Percentiles rank a stretch among this genome's conserved stretches.
phyloP scores from a whole-genome alignment of 2,888 invertebrate species.

The Pterostichus madidus region DNA sequence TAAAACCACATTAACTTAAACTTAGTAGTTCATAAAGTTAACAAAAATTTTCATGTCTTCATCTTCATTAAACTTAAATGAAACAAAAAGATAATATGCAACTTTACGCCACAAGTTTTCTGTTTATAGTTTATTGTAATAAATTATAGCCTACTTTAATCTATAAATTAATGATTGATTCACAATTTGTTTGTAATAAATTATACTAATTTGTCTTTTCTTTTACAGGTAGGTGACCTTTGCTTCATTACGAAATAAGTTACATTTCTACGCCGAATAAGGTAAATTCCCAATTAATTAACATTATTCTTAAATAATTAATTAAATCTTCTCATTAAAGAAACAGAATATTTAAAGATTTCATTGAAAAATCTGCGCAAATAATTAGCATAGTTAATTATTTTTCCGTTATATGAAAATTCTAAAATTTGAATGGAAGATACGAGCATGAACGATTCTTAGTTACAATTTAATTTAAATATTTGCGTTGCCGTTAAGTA shows the following conservation, averaged over 20 bases:
- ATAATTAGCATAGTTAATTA: too few relatives aligned
- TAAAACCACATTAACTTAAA: constrained; percentile 20
- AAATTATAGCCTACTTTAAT: too few relatives aligned
- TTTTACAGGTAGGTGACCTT: constrained; percentile 21
- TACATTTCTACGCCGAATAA: too few relatives aligned
- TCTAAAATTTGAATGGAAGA: neutral
- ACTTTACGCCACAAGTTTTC: neutral
- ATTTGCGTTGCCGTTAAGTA: neutral
- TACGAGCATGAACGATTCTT: constrained; percentile 6
- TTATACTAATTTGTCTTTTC: neutral
- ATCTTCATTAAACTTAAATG: constrained; percentile 15
- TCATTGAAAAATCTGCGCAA: too few relatives aligned
- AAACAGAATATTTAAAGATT: too few relatives aligned
- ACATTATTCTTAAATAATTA: too few relatives aligned
- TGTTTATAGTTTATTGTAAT: too few relatives aligned
- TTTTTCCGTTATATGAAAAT: too few relatives aligned
- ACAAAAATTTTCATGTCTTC: constrained; percentile 10
- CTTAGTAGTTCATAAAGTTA: neutral
- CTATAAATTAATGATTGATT: too few relatives aligned
- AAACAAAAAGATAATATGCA: neutral
- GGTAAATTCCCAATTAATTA: too few relatives aligned
- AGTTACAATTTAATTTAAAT: constrained; percentile 23
- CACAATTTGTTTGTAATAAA: neutral
- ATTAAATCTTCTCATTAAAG: too few relatives aligned
- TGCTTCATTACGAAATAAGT: neutral